Conservation (phyloP, 23 tunicate species). For the Ciona savignyi region DNA sequence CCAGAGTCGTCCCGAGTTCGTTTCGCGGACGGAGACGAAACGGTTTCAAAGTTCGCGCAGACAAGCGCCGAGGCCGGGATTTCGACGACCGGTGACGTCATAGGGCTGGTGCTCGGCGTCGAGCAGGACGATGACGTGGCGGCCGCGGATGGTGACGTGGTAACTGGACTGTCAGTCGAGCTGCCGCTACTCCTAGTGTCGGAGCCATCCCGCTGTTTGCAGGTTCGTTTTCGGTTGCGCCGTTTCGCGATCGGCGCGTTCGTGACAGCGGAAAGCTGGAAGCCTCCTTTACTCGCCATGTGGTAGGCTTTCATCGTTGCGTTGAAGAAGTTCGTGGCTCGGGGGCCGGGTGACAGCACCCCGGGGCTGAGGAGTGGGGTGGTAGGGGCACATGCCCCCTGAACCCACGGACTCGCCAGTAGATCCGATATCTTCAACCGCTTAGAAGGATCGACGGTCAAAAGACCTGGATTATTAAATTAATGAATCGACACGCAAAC, state of each 20-base stretch:
- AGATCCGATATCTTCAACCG: constrained; percentile 63
- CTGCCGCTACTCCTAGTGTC: constrained; percentile 61
- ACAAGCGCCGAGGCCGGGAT: not conserved
- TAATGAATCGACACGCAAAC: not conserved
- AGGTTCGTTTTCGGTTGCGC: constrained; percentile 41
- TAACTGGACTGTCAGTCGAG: constrained; percentile 43
- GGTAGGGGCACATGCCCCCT: constrained; percentile 59
- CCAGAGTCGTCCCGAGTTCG: not conserved
- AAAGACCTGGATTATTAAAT: constrained; percentile 38
- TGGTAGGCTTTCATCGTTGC: constrained; percentile 64
- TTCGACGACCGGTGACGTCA: not conserved
- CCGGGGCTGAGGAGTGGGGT: constrained; percentile 68
- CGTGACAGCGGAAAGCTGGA: constrained; percentile 73
- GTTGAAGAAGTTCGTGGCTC: constrained; percentile 49
- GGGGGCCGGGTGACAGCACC: constrained; percentile 63
- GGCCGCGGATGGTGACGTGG: constrained; percentile 14
- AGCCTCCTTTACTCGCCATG: constrained; percentile 53
- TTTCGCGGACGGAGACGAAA: not conserved
- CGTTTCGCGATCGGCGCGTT: constrained; percentile 90
- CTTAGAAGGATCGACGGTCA: constrained; percentile 66
- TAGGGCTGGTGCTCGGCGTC: not conserved
- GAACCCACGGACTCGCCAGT: constrained; percentile 46
- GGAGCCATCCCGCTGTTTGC: constrained; percentile 38
- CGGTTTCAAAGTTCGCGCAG: constrained; percentile 1
- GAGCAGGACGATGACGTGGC: not conserved